phyloP scores from a whole-genome alignment of 2,888 invertebrate genomes.

The Aleiodes leptofemur region DNA sequence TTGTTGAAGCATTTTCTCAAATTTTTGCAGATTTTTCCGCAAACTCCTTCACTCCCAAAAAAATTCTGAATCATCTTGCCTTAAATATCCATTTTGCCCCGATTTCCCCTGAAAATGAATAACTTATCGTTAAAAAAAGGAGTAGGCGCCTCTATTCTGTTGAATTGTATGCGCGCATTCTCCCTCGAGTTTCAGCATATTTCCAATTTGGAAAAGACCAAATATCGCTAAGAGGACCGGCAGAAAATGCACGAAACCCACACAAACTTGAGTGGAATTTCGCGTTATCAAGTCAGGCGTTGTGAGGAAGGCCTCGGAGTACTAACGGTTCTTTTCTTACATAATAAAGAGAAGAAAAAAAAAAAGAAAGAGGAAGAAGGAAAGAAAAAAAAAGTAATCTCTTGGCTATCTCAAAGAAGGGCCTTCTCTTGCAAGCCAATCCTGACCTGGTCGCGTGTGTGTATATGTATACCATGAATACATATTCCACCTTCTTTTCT shows the following conservation, averaged over 20 bases:
- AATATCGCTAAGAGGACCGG: constrained; percentile 15
- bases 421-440: constrained; percentile 18
- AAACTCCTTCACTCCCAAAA: too few species aligned
- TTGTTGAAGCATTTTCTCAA: too few species aligned
- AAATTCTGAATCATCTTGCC: too few species aligned
- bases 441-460: constrained; percentile 33
- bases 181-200: too few species aligned
- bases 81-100: too few species aligned
- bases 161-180: too few species aligned
- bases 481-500: constrained; percentile 22
- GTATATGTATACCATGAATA: constrained; percentile 32
- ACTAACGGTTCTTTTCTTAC: constrained; percentile 61
- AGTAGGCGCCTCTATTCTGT: too few species aligned
- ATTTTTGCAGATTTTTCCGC: too few species aligned
- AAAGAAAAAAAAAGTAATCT: constrained; percentile 44
- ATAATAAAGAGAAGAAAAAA: constrained; percentile 54
- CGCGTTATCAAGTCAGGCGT: constrained; percentile 57
- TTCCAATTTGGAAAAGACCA: constrained; percentile 4
- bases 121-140: too few species aligned
- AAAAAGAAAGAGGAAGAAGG: constrained; percentile 8
- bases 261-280: constrained; percentile 57
- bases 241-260: constrained; percentile 16
- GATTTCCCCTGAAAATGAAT: too few species aligned
- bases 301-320: constrained; percentile 55
- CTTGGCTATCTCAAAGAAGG: constrained; percentile 45